Base-by-base conservation (phyloP, 2,113 vertebrate genomes). In the Xiphophorus hellerii region DNA sequence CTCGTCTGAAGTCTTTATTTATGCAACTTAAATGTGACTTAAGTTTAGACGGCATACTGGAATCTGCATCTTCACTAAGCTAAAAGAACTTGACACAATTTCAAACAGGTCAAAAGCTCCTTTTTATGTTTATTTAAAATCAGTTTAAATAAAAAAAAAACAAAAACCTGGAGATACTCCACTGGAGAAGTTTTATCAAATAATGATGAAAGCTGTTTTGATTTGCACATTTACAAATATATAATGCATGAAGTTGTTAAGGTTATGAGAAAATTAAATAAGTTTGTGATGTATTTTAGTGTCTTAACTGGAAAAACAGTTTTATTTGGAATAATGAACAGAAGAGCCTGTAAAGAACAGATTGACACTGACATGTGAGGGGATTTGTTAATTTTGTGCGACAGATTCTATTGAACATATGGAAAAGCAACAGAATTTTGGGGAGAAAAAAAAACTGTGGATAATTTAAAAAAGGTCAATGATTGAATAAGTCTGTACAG, bases 351-450 rank as follows among this genome's bases (percentile, higher is more conserved):
- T 35, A 37, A 28, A 22, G 8, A 42, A 48, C 61, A 73, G 61
- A 63, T 29, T 48, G 71, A 63, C 27, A 31, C 44, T 14, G 44
- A 51, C 67, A 73, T 30, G 64, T 29, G 14, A 51, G 58, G 29
- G 42, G n/a, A 65, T 73, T 35, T 25, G n/a, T 65, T 65, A 65
- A 65, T 29, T 14, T 73, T 62, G 61, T n/a, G 14, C 61, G 51
- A 35, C 39, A 65, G 62, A 15, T 29, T 51, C 54, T 48, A 54
- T 13, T 27, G 5, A 64, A 51, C 62, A 31, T 51, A 37, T n/a
- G 48, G n/a, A 29, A 29, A n/a, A 20, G 3, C 0, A 22, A 33
- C 42, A 17, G 42, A 44, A 44, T 37, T 14, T 37, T 37, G 35
- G 35, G 12, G 12, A 1, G 25, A 4, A 35, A 30, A 42, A 62